A percentile compares a stretch with the other conserved stretches of the same genome.
Conservation (phyloP, 2,888 invertebrate species). For the Hirtodrosophila confusa region DNA sequence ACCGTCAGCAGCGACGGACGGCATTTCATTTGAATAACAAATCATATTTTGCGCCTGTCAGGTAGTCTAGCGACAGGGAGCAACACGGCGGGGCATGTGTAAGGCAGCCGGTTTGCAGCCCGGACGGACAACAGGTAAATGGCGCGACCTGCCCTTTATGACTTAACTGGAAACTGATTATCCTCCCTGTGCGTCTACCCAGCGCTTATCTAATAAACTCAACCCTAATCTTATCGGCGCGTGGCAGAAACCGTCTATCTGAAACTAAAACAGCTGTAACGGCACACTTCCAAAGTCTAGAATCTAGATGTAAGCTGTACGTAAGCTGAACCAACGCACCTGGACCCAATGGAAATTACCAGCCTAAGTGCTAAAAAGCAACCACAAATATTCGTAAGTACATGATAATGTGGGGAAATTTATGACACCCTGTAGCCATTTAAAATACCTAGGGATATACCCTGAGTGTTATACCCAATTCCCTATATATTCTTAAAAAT, state of each 20-base stretch:
- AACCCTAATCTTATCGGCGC: slow-evolving; percentile 53
- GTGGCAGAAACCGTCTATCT: slow-evolving; percentile 21
- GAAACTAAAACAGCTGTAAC: slow-evolving; percentile 45
- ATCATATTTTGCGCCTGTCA: slow-evolving; percentile 47
- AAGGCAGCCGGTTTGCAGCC: slow-evolving; percentile 12
- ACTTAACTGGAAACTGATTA: slow-evolving; percentile 46
- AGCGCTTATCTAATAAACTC: slow-evolving; percentile 29
- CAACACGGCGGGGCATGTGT: not conserved
- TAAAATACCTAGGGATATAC: no score
- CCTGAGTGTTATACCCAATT: no score
- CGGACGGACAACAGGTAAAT: slow-evolving; percentile 15
- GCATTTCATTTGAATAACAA: slow-evolving; percentile 73
- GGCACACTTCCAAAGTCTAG: slow-evolving; percentile 39
- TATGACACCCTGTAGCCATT: no score
- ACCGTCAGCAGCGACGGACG: slow-evolving; percentile 52
- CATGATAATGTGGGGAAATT: slow-evolving; percentile 51
- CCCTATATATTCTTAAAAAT: no score
- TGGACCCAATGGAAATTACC: slow-evolving; percentile 43
- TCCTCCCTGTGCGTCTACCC: slow-evolving; percentile 19
- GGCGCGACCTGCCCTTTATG: slow-evolving; percentile 43
- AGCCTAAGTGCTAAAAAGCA: slow-evolving; percentile 47
- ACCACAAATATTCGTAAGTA: slow-evolving; percentile 32
- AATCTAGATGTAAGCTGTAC: slow-evolving; percentile 3
- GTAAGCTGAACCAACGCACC: slow-evolving; percentile 5
- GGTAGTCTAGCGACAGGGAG: slow-evolving; percentile 17